A percentile compares a stretch with the other conserved stretches of the same genome.
Evolutionary conservation across 2,113 vertebrate genomes (phyloP).

Genomic region (Scomber colias): DNA sequence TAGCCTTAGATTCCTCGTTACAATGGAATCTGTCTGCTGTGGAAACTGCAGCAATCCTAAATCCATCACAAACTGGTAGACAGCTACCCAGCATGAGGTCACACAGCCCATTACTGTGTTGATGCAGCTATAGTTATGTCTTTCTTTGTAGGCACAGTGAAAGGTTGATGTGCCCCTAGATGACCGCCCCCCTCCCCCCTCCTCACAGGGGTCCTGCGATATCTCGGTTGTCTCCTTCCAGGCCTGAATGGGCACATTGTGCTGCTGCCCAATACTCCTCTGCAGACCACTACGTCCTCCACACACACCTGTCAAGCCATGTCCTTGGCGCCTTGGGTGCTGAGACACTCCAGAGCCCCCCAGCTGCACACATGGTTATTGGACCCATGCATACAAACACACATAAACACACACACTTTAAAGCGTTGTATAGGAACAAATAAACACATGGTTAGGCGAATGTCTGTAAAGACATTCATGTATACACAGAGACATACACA

Average conservation of each 20-base stretch:
- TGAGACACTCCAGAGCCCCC: slow-evolving; percentile 74
- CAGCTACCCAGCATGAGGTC: slow-evolving; percentile 45
- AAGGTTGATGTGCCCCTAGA: slow-evolving; percentile 68
- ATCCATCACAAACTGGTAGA: slow-evolving; percentile 45
- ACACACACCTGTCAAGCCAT: slow-evolving; percentile 81
- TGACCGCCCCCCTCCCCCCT: slow-evolving; percentile 37
- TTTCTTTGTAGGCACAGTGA: slow-evolving; percentile 66
- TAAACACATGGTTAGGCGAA: slow-evolving; percentile 41
- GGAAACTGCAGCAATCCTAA: slow-evolving; percentile 39
- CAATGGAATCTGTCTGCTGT: slow-evolving; percentile 15
- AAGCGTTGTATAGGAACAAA: slow-evolving; percentile 51
- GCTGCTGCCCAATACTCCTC: slow-evolving; percentile 49
- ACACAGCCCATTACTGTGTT: slow-evolving; percentile 52
- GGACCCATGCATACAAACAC: slow-evolving; percentile 47
- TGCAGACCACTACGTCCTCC: slow-evolving; percentile 60
- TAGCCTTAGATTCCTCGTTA: not conserved
- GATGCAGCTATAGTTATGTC: slow-evolving; percentile 64
- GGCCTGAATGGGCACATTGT: slow-evolving; percentile 81
- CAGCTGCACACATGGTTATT: slow-evolving; percentile 67
- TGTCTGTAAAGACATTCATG: slow-evolving; percentile 7
- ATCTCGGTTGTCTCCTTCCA: slow-evolving; percentile 78
- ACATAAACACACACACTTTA: slow-evolving; percentile 16
- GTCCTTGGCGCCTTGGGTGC: slow-evolving; percentile 76
- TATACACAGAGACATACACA: slow-evolving; percentile 43
- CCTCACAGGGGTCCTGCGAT: slow-evolving; percentile 75